Evolutionary conservation across 2,113 vertebrate genomes (phyloP).

Genomic region (Taurulus bubalis): DNA sequence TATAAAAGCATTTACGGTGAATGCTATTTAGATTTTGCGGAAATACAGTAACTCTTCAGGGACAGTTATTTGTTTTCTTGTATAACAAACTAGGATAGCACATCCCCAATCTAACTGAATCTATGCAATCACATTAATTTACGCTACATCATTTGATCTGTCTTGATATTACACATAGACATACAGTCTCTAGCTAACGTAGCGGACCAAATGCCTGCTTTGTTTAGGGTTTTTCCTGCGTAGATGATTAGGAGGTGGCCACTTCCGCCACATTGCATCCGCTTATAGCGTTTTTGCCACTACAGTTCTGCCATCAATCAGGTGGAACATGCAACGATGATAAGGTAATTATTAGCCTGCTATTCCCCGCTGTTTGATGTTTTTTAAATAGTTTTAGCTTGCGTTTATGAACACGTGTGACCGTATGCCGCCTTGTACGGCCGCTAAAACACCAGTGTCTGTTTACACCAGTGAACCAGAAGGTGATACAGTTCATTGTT

Average conservation of each 20-base stretch:
- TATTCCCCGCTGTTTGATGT: not conserved
- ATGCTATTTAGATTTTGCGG: too few species aligned
- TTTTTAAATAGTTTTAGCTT: too few species aligned
- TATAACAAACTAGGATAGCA: not conserved
- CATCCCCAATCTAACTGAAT: too few species aligned
- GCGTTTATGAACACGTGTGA: too few species aligned
- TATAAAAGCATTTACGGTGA: too few species aligned
- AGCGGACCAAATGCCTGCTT: too few species aligned
- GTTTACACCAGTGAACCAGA: not conserved
- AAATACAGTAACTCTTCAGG: not conserved
- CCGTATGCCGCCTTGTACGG: not conserved
- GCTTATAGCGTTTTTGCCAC: too few species aligned
- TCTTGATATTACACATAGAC: not conserved
- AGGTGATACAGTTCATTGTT: not conserved
- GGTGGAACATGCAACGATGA: too few species aligned
- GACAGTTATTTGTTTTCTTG: not conserved
- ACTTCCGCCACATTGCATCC: too few species aligned
- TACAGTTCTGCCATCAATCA: too few species aligned
- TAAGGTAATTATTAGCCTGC: not conserved
- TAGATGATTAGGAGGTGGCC: too few species aligned
- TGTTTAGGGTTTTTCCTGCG: not conserved
- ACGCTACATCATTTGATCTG: not conserved
- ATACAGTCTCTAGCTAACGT: too few species aligned
- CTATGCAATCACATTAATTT: not conserved
- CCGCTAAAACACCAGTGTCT: not conserved